phyloP scores from a whole-genome alignment of 2,888 invertebrate genomes.

The Arrhopalites spinosus region DNA sequence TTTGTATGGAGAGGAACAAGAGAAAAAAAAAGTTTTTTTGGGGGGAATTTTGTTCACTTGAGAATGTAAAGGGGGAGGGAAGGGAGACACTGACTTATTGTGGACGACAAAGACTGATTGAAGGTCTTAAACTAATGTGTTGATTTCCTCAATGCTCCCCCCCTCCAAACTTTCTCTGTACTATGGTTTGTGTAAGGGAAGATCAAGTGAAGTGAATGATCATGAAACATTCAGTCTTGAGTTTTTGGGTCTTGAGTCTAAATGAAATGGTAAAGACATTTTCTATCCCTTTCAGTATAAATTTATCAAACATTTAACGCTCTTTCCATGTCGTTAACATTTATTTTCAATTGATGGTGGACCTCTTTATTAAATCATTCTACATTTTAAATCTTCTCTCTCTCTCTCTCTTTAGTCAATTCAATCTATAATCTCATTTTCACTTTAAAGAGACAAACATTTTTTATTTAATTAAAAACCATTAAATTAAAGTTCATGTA shows the following conservation, averaged over 20 bases:
- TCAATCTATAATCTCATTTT: no score
- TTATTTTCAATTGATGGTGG: constrained; percentile 3
- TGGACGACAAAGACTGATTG: constrained; percentile 9
- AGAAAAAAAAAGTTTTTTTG: no score
- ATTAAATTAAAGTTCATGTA: no score
- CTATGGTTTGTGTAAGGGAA: background rate
- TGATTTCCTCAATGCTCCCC: background rate
- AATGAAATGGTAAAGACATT: background rate
- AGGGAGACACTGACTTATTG: no score
- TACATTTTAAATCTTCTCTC: background rate
- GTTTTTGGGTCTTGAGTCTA: no score
- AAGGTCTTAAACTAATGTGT: background rate
- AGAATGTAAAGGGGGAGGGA: no score
- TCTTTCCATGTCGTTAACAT: background rate
- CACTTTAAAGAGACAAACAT: no score
- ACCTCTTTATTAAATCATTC: background rate
- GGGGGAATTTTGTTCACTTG: no score
- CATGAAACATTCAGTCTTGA: constrained; percentile 4
- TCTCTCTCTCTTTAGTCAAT: background rate
- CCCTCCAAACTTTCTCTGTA: background rate
- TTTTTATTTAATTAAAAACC: no score
- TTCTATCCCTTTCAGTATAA: background rate
- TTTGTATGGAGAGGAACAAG: no score
- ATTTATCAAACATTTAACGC: background rate
- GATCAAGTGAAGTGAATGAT: background rate